Evolutionary conservation across 2,888 invertebrate genomes (phyloP).

Genomic region (Sminthurides aquaticus): DNA sequence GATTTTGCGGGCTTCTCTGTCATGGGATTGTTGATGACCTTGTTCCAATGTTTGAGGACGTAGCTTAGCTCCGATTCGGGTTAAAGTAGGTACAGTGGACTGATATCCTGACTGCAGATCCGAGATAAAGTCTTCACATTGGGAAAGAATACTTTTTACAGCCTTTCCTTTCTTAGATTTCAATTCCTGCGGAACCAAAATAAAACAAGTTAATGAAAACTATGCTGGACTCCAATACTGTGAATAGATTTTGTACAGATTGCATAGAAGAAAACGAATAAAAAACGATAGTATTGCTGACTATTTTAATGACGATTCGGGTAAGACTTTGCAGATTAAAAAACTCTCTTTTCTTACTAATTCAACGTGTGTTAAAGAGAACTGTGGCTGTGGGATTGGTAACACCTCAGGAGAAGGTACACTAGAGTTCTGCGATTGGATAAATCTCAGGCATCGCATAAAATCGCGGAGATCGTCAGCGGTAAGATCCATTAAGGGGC

Average conservation of each 20-base stretch:
- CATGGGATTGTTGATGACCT: no score
- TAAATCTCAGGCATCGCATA: constrained; percentile 26
- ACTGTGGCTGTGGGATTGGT: no score
- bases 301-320: no score
- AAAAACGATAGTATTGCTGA: no score
- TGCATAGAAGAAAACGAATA: neutral
- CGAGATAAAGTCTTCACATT: constrained; percentile 25
- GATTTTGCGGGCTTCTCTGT: no score
- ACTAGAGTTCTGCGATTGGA: no score
- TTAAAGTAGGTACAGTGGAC: constrained; percentile 23
- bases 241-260: neutral
- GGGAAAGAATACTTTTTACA: constrained; percentile 4
- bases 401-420: no score
- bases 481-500: constrained; percentile 38
- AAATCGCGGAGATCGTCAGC: constrained; percentile 36
- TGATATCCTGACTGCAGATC: constrained; percentile 23
- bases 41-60: constrained; percentile 7
- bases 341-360: no score
- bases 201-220: neutral
- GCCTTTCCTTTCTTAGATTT: neutral
- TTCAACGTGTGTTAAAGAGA: no score
- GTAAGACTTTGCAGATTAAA: no score
- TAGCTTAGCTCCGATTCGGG: constrained; percentile 23
- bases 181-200: neutral
- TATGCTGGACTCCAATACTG: neutral